Evolutionary conservation across 2,888 invertebrate species (phyloP).

Genomic region (Eustalomyia histrio): DNA sequence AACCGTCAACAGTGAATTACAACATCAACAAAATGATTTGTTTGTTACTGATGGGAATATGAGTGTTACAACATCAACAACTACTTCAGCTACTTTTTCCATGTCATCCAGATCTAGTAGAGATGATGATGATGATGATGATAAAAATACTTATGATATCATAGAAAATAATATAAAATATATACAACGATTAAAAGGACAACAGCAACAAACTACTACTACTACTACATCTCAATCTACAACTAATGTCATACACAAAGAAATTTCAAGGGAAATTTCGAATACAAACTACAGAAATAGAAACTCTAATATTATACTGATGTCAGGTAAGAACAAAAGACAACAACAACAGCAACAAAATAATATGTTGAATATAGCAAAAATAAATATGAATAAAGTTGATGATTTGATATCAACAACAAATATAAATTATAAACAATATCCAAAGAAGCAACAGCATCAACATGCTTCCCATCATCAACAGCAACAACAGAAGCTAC

Average conservation of each 20-base stretch:
- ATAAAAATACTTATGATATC: slow-evolving; percentile 24
- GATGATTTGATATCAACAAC: slow-evolving; percentile 15
- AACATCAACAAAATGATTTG: slow-evolving; percentile 20
- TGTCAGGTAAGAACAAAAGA: slow-evolving; percentile 12
- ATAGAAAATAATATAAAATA: slow-evolving; percentile 17
- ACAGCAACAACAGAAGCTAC: slow-evolving; percentile 17
- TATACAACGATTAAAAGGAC: slow-evolving; percentile 27
- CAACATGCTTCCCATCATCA: not conserved
- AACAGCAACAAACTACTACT: slow-evolving; percentile 23
- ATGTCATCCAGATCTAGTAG: not conserved
- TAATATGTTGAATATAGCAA: slow-evolving; percentile 25
- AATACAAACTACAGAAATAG: not conserved
- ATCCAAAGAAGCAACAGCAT: not conserved
- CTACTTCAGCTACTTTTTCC: slow-evolving; percentile 2
- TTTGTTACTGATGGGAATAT: not conserved
- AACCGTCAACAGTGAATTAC: slow-evolving; percentile 12
- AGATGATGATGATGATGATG: slow-evolving; percentile 19
- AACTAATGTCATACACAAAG: slow-evolving; percentile 11
- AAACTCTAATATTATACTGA: not conserved
- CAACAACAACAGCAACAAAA: slow-evolving; percentile 6
- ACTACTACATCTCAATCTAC: not conserved
- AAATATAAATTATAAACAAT: slow-evolving; percentile 20
- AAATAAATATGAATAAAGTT: slow-evolving; percentile 9
- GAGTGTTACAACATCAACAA: not conserved
- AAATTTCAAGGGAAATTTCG: slow-evolving; percentile 35